phyloP scores from a whole-genome alignment of 92 coral and sea anemone species.

The Porites evermanni region DNA sequence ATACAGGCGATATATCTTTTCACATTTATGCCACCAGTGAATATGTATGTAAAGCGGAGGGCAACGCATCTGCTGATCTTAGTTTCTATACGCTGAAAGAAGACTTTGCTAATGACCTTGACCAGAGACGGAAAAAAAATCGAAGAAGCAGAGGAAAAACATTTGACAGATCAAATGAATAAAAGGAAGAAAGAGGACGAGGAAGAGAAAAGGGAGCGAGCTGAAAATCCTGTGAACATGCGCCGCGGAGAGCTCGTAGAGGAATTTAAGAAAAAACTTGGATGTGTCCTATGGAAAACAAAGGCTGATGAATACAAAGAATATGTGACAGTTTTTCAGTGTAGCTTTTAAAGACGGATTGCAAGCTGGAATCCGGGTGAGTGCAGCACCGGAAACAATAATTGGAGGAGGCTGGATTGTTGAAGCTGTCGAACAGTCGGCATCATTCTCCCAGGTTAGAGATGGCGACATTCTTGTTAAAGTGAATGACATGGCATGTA shows the following conservation, averaged over 20 bases:
- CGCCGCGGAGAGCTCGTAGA: background rate
- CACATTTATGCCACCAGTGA: no score
- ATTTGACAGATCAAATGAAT: background rate
- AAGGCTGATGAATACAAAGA: background rate
- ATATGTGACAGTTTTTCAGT: background rate
- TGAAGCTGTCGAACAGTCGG: no score
- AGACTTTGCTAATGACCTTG: no score
- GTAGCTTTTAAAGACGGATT: background rate
- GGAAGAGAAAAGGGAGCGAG: background rate
- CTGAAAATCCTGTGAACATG: background rate
- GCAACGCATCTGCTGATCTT: no score
- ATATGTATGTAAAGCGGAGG: no score
- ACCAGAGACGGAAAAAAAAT: background rate
- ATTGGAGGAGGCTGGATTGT: no score
- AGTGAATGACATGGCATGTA: no score
- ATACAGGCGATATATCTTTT: no score
- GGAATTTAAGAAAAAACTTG: background rate
- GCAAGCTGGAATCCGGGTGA: background rate
- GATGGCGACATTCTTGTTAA: background rate
- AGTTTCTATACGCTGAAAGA: no score
- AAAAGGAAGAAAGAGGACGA: background rate
- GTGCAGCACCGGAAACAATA: background rate
- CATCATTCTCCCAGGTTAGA: no score
- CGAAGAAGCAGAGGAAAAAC: background rate
- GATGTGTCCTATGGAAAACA: background rate